Evolutionary conservation across 2,797 vertebrate genomes (phyloP), one percentile per base, ranked within the genome.

Genomic region (Myotis planiceps): DNA sequence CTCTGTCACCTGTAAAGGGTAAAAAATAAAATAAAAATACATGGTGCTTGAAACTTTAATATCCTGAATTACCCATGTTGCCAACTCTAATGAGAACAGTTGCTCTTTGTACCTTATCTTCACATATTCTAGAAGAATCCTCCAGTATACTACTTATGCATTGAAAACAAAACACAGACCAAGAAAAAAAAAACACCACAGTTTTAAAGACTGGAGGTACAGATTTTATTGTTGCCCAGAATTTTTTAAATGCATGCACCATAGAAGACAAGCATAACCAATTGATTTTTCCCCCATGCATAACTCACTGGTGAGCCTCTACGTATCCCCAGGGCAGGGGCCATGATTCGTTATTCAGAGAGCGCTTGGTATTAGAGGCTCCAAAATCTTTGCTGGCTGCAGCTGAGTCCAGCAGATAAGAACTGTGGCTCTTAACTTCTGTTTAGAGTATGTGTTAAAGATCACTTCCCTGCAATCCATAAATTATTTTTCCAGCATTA

Each of bases 1-100:
- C 39, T 69, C 65, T 78, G 13, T 83, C 65, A 69, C 85, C 42
- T 76, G 3, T 32, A 86, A 6, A 32, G 37, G 37, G 23, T 55
- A 19, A 85, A 37, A 93, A 79, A 27, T 88, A 58, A 92, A 92
- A 80, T 71, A 68, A 96, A 96, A 83, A 79, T 75, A 23, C 27
- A 47, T 47, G 9, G 39, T 72, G 74, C 71, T 96, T 58, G 7
- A 75, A 96, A 78, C 25, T 47, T 94, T 49, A 55, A 49, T 63
- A 90, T 85, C 53, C 69, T 42, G 81, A 93, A 85, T 1, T 0
- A 94, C 68, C 2, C 74, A 72, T 25, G 27, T 42, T 39, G 29
- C 72, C 76, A 68, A 78, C 81, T 86, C 81, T 66, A 55, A 72
- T 53, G 92, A 21, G 7, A 78, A 79, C 5, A 34, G 5, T 27